Base-by-base conservation (phyloP, 92 coral and sea anemone genomes). In the Epizoanthus rinbou region DNA sequence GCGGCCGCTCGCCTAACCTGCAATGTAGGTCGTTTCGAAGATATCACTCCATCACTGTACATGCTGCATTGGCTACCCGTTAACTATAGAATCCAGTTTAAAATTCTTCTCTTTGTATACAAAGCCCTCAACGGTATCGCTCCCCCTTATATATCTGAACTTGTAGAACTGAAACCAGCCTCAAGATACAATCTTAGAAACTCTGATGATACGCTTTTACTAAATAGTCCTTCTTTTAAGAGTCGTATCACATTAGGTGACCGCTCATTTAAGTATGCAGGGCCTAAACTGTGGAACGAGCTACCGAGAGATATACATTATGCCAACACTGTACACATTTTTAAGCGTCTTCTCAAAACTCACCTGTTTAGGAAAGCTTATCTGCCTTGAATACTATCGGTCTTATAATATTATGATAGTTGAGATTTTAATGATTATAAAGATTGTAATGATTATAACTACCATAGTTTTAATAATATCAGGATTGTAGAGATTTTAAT, bases 1-100 rank as follows among this genome's bases (percentile, higher is more conserved):
- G 74, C n/a, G n/a, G n/a, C n/a, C n/a, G 76, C 79, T 45, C 62
- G 83, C 31, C 79, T 85, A n/a, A 85, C 67, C 8, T 85, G 89
- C 50, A 80, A 86, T 69, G 71, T 72, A 52, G 57, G 84, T 58
- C 85, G 85, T 25, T 78, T 85, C 64, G 79, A 85, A 21, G 79
- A 86, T 54, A 80, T 86, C 73, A 86, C 89, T 7, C 88, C 85
- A 24, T 75, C 84, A 63, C 41, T 85, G 79, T 76, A 76, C 74
- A 64, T 3, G 66, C 68, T 79, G 17, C 73, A 79, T 79, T 74
- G 80, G 80, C 80, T 74, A 52, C 80, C 80, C 80, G 22, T 79
- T 60, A 57, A 63, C 53, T 79, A 79, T 39, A 79, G 73, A 60
- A 79, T 63, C 47, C 65, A 60, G 50, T 62, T 79, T 57, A 79